phyloP scores from a whole-genome alignment of 2,113 vertebrate species.

The Neotragus pygmaeus region DNA sequence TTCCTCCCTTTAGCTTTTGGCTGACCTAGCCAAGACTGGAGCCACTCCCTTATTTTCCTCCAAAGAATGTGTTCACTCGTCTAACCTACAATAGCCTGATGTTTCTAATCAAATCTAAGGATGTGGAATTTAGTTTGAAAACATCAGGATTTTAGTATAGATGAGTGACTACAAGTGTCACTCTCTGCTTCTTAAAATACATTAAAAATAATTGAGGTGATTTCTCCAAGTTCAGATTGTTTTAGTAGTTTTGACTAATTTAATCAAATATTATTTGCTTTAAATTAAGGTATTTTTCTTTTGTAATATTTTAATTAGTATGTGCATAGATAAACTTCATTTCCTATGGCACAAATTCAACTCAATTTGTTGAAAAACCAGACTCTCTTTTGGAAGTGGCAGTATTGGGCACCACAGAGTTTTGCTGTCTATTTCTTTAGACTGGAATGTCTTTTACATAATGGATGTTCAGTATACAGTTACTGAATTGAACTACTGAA shows the following conservation, averaged over 20 bases:
- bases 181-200: not conserved
- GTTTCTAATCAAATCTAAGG: conserved; percentile 67
- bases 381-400: not conserved
- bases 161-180: not conserved
- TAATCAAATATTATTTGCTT: not conserved
- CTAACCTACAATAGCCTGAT: conserved; percentile 62
- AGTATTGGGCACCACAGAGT: not conserved
- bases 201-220: not conserved
- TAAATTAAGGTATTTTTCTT: not conserved
- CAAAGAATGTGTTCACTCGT: conserved; percentile 24
- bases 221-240: not conserved
- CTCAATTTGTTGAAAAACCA: conserved; percentile 1
- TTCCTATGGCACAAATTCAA: not conserved
- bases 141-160: not conserved
- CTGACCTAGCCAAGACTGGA: conserved; percentile 60
- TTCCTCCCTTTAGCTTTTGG: conserved; percentile 67
- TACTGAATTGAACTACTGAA: not conserved
- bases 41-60: conserved; percentile 52
- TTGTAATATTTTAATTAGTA: not conserved
- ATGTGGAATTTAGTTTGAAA: conserved; percentile 20
- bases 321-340: not conserved
- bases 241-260: not conserved
- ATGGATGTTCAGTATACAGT: not conserved
- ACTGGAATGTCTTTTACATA: not conserved
- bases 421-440: not conserved